Conservation (phyloP, 2,113 vertebrate species). For the Vireo altiloquus region DNA sequence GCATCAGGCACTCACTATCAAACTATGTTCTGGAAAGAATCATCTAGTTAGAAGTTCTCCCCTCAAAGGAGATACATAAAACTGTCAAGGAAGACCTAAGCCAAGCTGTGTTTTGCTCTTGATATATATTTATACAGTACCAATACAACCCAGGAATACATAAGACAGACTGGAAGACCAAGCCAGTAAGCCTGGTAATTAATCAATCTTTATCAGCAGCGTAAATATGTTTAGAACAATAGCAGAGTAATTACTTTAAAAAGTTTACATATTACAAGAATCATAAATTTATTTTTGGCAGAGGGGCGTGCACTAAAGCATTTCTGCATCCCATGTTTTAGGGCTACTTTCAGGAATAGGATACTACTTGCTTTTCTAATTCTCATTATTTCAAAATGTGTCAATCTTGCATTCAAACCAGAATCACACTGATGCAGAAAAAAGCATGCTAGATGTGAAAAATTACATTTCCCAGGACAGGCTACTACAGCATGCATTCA, state of each 20-base stretch:
- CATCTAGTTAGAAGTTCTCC: background rate
- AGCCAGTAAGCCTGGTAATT: background rate
- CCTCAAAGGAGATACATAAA: background rate
- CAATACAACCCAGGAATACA: background rate
- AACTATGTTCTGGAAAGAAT: background rate
- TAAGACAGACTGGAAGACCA: background rate
- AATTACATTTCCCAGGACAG: background rate
- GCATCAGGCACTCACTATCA: background rate
- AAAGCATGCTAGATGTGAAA: background rate
- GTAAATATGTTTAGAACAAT: background rate
- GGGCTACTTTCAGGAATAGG: background rate
- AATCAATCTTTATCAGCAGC: background rate
- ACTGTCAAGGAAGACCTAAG: background rate
- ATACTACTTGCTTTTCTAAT: background rate
- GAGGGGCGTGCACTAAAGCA: background rate
- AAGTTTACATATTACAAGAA: background rate
- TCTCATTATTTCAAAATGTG: background rate
- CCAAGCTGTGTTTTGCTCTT: background rate
- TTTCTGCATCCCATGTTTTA: background rate
- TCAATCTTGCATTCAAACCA: background rate
- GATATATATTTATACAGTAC: background rate
- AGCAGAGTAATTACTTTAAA: background rate
- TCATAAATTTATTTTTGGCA: background rate
- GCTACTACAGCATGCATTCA: background rate
- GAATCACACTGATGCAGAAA: background rate